Percentiles rank a stretch among this genome's conserved stretches.
Evolutionary conservation across 2,888 invertebrate species (phyloP).

Genomic region (Vandiemenella viatica): DNA sequence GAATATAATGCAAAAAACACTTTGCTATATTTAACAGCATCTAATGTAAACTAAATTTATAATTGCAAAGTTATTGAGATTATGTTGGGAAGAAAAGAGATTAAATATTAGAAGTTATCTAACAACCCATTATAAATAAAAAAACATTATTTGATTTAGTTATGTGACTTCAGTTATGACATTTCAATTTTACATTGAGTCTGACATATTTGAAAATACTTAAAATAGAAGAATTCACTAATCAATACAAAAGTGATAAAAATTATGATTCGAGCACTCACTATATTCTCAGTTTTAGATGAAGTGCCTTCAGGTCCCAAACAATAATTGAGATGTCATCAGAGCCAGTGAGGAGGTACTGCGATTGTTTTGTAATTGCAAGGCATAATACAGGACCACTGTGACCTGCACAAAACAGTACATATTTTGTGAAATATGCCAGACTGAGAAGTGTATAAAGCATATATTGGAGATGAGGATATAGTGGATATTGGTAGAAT

Average conservation of each 20-base stretch:
- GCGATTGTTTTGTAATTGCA: slow-evolving; percentile 62
- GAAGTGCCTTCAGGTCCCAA: slow-evolving; percentile 64
- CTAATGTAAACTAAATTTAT: not conserved
- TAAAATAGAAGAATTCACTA: not conserved
- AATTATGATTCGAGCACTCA: slow-evolving; percentile 23
- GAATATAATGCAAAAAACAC: not conserved
- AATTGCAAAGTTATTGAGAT: too few relatives aligned
- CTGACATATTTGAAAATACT: not conserved
- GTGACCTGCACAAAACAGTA: too few relatives aligned
- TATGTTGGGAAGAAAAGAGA: too few relatives aligned
- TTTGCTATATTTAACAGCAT: not conserved
- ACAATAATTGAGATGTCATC: slow-evolving; percentile 77
- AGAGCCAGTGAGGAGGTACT: slow-evolving; percentile 70
- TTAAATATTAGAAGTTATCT: too few relatives aligned
- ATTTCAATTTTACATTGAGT: too few relatives aligned
- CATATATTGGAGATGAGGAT: too few relatives aligned
- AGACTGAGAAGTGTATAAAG: not conserved
- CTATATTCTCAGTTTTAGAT: slow-evolving; percentile 41
- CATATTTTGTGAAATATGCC: not conserved
- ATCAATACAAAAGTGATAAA: not conserved
- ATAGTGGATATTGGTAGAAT: too few relatives aligned
- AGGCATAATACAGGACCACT: slow-evolving; percentile 63
- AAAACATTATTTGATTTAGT: too few relatives aligned
- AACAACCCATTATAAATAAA: too few relatives aligned
- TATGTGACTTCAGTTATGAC: too few relatives aligned